Conservation (phyloP, 35 echinoderm and acorn worm species). For the Patiria miniata region DNA sequence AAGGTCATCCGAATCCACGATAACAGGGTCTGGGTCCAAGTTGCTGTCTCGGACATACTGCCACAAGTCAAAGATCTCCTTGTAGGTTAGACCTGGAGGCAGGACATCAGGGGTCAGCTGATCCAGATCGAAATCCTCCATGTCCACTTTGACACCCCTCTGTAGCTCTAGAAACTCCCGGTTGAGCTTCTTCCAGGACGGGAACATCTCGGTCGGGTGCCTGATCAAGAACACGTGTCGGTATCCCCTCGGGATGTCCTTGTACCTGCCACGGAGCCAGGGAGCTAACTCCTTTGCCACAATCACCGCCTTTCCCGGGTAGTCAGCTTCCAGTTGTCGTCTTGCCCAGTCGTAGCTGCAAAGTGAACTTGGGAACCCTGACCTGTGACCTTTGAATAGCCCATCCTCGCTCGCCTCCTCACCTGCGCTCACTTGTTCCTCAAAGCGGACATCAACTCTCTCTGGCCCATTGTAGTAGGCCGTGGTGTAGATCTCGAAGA, state of each 20-base stretch:
- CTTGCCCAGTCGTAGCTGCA: conserved; percentile 13
- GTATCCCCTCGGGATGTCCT: conserved; percentile 54
- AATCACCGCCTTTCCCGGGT: conserved; percentile 33
- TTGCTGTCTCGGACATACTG: conserved; percentile 38
- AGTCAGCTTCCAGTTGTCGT: conserved; percentile 23
- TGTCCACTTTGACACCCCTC: background rate
- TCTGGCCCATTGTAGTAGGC: conserved; percentile 39
- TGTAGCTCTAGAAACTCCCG: background rate
- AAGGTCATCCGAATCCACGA: conserved; percentile 72
- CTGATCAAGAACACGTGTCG: conserved; percentile 64
- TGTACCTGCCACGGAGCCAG: background rate
- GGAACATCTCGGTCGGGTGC: conserved; percentile 42
- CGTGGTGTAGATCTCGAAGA: conserved; percentile 8
- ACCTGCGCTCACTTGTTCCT: too few relatives aligned
- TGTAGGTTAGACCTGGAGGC: background rate
- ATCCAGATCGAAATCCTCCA: background rate
- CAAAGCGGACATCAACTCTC: background rate
- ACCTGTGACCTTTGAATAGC: background rate
- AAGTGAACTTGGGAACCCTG: background rate
- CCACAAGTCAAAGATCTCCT: conserved; percentile 22
- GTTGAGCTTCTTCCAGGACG: conserved; percentile 38
- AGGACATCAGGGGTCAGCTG: background rate
- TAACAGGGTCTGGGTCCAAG: conserved; percentile 36
- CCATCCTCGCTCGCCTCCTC: background rate
- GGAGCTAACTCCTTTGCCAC: conserved; percentile 44